Conservation (phyloP, 37 sponge, comb jelly and placozoan species). For the Crambe crambe region DNA sequence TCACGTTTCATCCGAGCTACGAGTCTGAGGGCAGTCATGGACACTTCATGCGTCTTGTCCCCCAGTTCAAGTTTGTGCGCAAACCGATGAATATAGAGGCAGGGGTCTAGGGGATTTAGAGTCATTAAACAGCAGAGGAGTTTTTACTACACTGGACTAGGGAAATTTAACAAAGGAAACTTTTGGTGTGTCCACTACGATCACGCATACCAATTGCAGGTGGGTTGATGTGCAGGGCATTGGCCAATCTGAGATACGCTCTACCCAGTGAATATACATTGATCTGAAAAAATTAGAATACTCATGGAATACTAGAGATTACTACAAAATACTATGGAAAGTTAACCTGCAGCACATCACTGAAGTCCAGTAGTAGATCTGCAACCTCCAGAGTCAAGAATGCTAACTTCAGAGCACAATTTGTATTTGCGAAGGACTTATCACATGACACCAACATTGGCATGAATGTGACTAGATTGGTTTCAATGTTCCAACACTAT, state of each 20-base stretch:
- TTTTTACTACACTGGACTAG: too few species aligned
- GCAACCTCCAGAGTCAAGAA: not conserved
- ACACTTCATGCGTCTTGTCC: slow-evolving; percentile 91
- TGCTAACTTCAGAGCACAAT: too few species aligned
- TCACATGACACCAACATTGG: too few species aligned
- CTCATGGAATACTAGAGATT: not conserved
- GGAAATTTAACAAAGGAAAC: not conserved
- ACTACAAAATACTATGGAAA: not conserved
- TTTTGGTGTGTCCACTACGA: not conserved
- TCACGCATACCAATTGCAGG: slow-evolving; percentile 79
- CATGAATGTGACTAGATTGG: too few species aligned
- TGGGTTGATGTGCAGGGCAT: slow-evolving; percentile 93
- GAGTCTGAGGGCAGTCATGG: slow-evolving; percentile 90
- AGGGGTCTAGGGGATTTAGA: slow-evolving; percentile 96
- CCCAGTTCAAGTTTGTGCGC: slow-evolving; percentile 95
- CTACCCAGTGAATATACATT: slow-evolving; percentile 94
- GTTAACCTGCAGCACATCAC: slow-evolving; percentile 90
- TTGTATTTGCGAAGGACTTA: too few species aligned
- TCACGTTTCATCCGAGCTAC: slow-evolving; percentile 98
- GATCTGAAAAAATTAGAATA: slow-evolving; percentile 49
- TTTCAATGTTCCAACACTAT: too few species aligned
- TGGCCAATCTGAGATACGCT: slow-evolving; percentile 84
- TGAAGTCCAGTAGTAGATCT: slow-evolving; percentile 95
- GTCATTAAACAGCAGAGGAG: too few species aligned
- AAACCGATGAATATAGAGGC: slow-evolving; percentile 97